A percentile compares a stretch with the other conserved stretches of the same genome.
Conservation (phyloP, 2,797 vertebrate genomes). For the Rhynchonycteris naso region DNA sequence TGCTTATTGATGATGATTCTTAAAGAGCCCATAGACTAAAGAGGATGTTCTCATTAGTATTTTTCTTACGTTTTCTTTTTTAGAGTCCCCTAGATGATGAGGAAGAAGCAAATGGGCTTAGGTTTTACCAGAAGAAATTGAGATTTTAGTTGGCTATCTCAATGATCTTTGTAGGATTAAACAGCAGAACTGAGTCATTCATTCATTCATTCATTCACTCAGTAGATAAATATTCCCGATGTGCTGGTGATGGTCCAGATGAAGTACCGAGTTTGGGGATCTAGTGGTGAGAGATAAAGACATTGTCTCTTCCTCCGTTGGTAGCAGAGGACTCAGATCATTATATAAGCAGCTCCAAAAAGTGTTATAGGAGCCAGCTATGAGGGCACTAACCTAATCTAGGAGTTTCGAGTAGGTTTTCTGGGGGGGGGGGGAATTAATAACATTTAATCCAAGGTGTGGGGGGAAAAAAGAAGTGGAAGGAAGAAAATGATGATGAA, state of each 20-base stretch:
- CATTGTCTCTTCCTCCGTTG: neutral
- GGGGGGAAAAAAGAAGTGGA: neutral
- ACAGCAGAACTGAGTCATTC: neutral
- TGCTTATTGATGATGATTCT: slow-evolving; percentile 16
- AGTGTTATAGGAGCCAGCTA: neutral
- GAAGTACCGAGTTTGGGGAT: neutral
- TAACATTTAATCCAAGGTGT: neutral
- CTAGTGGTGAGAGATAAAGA: neutral
- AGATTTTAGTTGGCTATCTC: neutral
- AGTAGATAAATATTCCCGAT: neutral
- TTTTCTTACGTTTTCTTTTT: neutral
- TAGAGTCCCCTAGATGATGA: neutral
- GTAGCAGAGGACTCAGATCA: neutral
- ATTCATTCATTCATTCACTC: slow-evolving; percentile 16
- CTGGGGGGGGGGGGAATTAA: neutral
- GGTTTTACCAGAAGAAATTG: slow-evolving; percentile 16
- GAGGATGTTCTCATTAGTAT: neutral
- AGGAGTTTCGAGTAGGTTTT: neutral
- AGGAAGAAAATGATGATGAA: neutral
- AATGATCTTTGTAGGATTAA: neutral
- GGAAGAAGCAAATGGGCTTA: neutral
- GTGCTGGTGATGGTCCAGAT: neutral
- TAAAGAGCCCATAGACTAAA: slow-evolving; percentile 10
- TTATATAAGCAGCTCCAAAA: neutral
- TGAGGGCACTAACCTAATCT: neutral